phyloP scores from a whole-genome alignment of 2,113 vertebrate genomes.

The Donacobius atricapilla region DNA sequence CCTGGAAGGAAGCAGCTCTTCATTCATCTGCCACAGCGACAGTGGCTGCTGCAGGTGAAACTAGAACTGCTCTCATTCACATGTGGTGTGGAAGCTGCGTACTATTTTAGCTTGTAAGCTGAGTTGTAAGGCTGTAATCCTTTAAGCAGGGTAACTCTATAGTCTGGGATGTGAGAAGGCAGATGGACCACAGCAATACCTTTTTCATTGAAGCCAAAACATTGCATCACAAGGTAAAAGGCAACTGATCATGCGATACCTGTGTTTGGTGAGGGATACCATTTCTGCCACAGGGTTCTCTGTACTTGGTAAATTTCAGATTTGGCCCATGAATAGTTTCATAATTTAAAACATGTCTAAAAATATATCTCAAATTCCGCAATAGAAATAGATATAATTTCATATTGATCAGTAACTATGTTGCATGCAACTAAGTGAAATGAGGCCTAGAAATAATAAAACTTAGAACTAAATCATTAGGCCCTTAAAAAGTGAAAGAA shows the following conservation, averaged over 20 bases:
- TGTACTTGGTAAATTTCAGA: neutral
- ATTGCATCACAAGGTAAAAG: neutral
- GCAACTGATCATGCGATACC: fast-evolving
- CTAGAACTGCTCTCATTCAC: neutral
- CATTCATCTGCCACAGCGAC: neutral
- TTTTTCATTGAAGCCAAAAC: neutral
- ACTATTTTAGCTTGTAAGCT: neutral
- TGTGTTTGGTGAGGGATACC: fast-evolving
- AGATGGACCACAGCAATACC: no score
- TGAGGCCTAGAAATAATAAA: neutral
- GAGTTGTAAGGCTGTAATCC: neutral
- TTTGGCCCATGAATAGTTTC: neutral
- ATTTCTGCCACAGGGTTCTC: neutral
- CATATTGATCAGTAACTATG: neutral
- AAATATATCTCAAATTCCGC: neutral
- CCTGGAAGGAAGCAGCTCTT: neutral
- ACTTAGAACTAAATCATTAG: neutral
- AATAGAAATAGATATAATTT: neutral
- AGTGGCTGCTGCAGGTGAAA: neutral
- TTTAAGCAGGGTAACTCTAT: neutral
- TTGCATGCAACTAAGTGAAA: neutral
- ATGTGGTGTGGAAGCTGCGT: neutral
- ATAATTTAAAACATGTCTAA: neutral
- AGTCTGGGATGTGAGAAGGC: neutral
- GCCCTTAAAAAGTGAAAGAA: neutral